phyloP scores from a whole-genome alignment of 2,113 vertebrate species.

The Oryzias celebensis region DNA sequence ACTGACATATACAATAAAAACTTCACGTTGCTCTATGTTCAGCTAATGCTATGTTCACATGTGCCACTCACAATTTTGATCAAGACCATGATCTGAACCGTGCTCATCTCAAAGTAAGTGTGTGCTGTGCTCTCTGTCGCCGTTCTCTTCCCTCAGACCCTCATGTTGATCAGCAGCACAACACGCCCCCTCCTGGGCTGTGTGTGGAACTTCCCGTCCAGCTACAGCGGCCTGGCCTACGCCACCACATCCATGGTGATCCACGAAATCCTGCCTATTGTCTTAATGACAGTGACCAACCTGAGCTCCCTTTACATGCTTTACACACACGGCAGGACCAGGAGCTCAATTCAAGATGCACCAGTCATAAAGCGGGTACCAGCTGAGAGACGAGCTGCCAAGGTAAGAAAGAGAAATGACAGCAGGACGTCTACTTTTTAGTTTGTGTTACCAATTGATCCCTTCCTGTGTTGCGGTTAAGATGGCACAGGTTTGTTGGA shows the following conservation, averaged over 20 bases:
- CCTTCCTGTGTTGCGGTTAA: too few relatives aligned
- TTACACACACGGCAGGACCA: conserved; percentile 60
- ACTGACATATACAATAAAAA: too few relatives aligned
- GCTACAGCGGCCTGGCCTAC: conserved; percentile 66
- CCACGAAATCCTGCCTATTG: conserved; percentile 76
- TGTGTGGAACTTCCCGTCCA: conserved; percentile 77
- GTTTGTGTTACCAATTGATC: neutral
- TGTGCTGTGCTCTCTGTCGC: neutral
- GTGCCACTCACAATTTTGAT: too few relatives aligned
- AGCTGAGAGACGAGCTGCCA: conserved; percentile 77
- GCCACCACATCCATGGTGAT: conserved; percentile 79
- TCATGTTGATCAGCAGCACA: conserved; percentile 81
- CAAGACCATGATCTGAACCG: too few relatives aligned
- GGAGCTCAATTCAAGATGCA: conserved; percentile 14
- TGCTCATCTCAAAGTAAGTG: neutral
- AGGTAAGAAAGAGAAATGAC: conserved; percentile 55
- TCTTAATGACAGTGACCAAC: conserved; percentile 78
- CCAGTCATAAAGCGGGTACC: conserved; percentile 65
- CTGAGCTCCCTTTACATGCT: conserved; percentile 76
- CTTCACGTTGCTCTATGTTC: too few relatives aligned
- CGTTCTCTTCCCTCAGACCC: conserved; percentile 47
- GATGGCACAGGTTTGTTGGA: too few relatives aligned
- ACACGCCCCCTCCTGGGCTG: conserved; percentile 80
- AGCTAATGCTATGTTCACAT: too few relatives aligned
- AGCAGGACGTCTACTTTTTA: neutral